Base-by-base conservation (phyloP, 2,113 vertebrate species). In the Xyliphius kryptos region DNA sequence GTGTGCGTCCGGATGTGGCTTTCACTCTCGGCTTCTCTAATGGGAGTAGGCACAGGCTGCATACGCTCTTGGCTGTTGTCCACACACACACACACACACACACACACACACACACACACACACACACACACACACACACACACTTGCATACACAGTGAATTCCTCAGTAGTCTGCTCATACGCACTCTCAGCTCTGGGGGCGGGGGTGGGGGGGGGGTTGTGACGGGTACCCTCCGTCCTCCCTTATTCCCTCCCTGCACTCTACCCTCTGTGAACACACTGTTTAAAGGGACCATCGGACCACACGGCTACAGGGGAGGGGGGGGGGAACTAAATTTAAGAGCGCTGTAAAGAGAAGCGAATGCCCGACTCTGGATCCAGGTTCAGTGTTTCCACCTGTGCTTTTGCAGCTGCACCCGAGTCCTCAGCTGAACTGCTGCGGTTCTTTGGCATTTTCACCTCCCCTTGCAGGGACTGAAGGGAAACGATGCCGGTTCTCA, bases 161-260 rank as follows among this genome's bases (percentile, higher is more conserved):
- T 87, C 84, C 80, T 78, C 65, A 69, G 71, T 75, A 79, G 67
- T 81, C 74, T 80, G 76, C 79, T 83, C 82, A 83, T 69, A 63
- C 70, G 77, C 62, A 66, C 65, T 61, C 74, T 61, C 60, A 46
- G 26, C 26, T 3, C 26, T 32, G 26, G 26, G 26, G 26, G 16
- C 55, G 69, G 50, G 21, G 48, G 66, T 72, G 61, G n/a, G n/a
- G n/a, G n/a, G n/a, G n/a, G n/a, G n/a, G n/a, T n/a, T n/a, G n/a
- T n/a, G n/a, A n/a, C n/a, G n/a, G n/a, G n/a, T n/a, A n/a, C n/a
- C n/a, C n/a, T n/a, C n/a, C n/a, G 13, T 46, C 40, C 58, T 63
- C 36, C 6, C 17, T 26, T 16, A 36, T 38, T 46, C 14, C 44
- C 69, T 61, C 71, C 63, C 68, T 71, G 62, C 48, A 46, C 70